Evolutionary conservation across 2,797 vertebrate species (phyloP), one percentile per base, ranked within the genome.

Genomic region (Peromyscus melanophrys): DNA sequence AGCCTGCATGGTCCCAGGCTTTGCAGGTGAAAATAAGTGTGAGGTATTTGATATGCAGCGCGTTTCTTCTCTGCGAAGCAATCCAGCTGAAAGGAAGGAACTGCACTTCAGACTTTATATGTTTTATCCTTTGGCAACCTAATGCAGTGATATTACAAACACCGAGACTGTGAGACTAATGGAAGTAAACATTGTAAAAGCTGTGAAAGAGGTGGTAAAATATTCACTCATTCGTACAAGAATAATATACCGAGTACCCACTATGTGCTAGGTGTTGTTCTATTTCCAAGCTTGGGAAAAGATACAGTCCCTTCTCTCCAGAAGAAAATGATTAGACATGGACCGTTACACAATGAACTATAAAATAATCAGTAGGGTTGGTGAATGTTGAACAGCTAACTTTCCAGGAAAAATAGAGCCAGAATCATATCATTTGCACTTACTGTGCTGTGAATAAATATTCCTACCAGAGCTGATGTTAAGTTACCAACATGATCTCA

Each of bases 21-120:
- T 97, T 73, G 46, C 55, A 94, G 94, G 71, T 97, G 55, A 89
- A 95, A 96, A 88, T 84, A 59, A 97, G 89, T 84, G 83, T 40
- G 49, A 96, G 78, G 37, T 92, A 92, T 46, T 97, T 97, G 86
- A n/a, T 90, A 96, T 96, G 94, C 96, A 67, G 87, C 13, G 67
- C 52, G 82, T 25, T 89, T 95, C 92, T 89, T 89, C 80, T 52
- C 77, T 84, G 78, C 71, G 63, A 94, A 89, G 71, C 95, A 92
- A 61, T 94, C 96, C 94, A 81, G 65, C 92, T 91, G 69, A 93
- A 61, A 89, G 96, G 80, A 61, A 82, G 92, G 94, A 83, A 94
- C 37, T 92, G n/a, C 93, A 80, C 92, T 82, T 93, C 76, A 88
- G 95, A 85, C 63, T 95, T 96, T 55, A 57, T 87, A 65, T 5